These are phyloP conservation scores for Pygoscelis adeliae DNA, from an alignment of 2,113 vertebrate genomes.

Conservation along the genomic window DNA sequence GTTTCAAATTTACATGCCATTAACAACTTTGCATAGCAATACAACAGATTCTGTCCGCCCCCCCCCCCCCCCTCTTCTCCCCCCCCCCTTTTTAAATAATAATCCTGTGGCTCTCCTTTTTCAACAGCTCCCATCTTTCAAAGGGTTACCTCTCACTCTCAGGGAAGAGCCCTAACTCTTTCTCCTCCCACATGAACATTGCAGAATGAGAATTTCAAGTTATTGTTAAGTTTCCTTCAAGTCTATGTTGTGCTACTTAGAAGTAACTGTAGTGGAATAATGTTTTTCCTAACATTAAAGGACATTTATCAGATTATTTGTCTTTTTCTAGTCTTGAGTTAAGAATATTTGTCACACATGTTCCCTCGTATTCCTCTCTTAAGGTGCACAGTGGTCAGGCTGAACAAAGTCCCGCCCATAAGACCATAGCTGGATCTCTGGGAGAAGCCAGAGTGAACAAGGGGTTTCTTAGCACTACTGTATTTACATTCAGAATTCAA, in stretches of 20 bases:
- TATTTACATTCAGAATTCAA: slow-evolving; percentile 31
- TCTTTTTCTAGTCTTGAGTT: background rate
- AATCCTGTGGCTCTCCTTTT: background rate
- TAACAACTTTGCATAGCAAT: background rate
- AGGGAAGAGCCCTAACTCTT: background rate
- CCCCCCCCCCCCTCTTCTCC: too few relatives aligned
- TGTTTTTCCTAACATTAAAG: background rate
- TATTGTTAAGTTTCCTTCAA: background rate
- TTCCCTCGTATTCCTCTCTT: slow-evolving; percentile 23
- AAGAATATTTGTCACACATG: background rate
- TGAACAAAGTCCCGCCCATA: background rate
- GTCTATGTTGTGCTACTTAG: background rate
- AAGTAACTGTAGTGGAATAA: background rate
- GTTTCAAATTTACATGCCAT: background rate
- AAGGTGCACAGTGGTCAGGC: background rate
- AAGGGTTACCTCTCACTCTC: background rate
- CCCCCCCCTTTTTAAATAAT: background rate
- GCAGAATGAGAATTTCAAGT: background rate
- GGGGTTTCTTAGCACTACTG: background rate
- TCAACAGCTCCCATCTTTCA: background rate
- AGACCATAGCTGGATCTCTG: background rate
- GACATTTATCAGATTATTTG: background rate
- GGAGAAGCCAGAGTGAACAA: background rate
- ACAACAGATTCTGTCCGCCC: background rate
- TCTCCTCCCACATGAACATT: background rate